Conservation (phyloP, 2,113 vertebrate species). For the Dissostichus mawsoni region DNA sequence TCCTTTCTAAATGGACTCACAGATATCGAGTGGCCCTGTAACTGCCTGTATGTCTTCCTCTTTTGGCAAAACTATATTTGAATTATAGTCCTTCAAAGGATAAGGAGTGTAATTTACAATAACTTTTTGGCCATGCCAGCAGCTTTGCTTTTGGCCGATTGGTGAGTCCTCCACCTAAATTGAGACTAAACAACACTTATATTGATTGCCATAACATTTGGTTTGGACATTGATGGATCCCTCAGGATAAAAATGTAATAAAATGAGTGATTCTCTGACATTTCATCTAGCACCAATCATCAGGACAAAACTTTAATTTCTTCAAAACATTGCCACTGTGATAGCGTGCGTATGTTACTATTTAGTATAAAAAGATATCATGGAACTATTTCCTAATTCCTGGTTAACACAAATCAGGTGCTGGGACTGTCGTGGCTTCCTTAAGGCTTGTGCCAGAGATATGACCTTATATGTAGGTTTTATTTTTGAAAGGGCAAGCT, state of each 20-base stretch:
- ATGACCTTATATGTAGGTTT: no score
- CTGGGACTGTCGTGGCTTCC: no score
- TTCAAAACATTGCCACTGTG: no score
- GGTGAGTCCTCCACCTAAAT: neutral
- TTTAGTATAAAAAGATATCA: neutral
- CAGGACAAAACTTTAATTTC: neutral
- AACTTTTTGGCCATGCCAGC: neutral
- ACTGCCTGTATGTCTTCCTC: neutral
- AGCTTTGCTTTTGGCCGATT: neutral
- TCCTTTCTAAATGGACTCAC: neutral
- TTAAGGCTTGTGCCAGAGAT: neutral
- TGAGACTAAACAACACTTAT: no score
- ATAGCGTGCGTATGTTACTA: neutral
- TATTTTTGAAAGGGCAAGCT: no score
- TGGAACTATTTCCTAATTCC: neutral
- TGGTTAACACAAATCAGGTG: neutral
- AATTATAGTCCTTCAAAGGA: neutral
- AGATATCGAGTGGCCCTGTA: neutral
- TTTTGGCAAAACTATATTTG: neutral
- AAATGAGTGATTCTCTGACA: no score
- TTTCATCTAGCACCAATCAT: no score
- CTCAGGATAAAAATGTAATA: no score
- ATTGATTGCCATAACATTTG: no score
- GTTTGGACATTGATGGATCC: no score
- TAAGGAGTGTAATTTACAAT: neutral